phyloP scores from a whole-genome alignment of 1,140 invertebrate genomes.

The Zaprionus nigranus region DNA sequence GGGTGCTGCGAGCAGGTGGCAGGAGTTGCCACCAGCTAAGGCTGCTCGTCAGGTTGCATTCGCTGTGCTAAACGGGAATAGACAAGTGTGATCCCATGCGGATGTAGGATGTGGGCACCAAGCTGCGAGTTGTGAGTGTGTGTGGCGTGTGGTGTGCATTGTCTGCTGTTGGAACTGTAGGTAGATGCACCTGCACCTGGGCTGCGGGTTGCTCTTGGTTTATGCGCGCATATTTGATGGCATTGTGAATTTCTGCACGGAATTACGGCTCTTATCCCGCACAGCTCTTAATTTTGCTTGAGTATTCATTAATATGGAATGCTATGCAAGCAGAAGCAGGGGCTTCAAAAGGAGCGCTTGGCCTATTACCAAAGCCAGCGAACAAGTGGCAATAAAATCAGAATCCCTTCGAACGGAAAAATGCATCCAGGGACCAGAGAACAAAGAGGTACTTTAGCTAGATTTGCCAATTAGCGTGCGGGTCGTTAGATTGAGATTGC shows the following conservation, averaged over 20 bases:
- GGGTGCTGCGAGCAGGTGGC: conserved; percentile 61
- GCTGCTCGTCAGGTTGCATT: conserved; percentile 52
- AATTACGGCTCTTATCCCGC: conserved; percentile 59
- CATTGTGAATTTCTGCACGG: conserved; percentile 59
- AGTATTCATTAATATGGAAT: conserved; percentile 48
- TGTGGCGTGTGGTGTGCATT: conserved; percentile 7
- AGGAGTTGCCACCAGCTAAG: conserved; percentile 13
- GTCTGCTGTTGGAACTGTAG: not conserved
- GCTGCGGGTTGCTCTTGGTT: conserved; percentile 53
- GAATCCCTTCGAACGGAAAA: conserved; percentile 23
- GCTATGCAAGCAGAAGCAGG: not conserved
- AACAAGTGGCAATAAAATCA: conserved; percentile 29
- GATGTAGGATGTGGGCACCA: conserved; percentile 21
- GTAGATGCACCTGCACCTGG: conserved; percentile 4
- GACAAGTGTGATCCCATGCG: conserved; percentile 71
- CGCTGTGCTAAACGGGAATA: conserved; percentile 71
- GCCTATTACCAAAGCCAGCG: conserved; percentile 6
- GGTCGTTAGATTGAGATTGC: conserved; percentile 5
- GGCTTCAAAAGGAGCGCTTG: not conserved
- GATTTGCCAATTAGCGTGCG: conserved; percentile 34
- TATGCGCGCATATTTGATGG: conserved; percentile 72
- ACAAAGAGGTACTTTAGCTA: not conserved
- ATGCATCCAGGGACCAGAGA: not conserved
- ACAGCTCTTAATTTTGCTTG: conserved; percentile 35
- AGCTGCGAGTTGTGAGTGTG: conserved; percentile 8